phyloP scores from a whole-genome alignment of 2,888 invertebrate species.

The Harpalus rufipes region DNA sequence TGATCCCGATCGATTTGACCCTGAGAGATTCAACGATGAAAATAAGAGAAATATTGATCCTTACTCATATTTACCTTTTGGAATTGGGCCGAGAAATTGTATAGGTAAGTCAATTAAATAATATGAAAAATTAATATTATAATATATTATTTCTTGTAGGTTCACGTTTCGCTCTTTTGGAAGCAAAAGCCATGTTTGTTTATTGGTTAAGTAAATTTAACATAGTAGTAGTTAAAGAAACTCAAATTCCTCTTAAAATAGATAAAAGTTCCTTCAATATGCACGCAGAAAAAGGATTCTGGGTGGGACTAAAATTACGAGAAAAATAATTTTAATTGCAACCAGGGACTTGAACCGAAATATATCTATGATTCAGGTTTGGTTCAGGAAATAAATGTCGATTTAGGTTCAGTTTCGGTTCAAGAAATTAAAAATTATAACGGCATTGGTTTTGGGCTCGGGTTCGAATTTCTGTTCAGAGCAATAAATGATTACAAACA shows the following conservation, averaged over 20 bases:
- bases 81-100: constrained; percentile 77
- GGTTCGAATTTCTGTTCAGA: too few species aligned
- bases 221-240: constrained; percentile 68
- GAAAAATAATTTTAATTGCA: too few species aligned
- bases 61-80: constrained; percentile 77
- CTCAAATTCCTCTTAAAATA: constrained; percentile 67
- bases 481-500: too few species aligned
- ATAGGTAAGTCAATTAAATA: constrained; percentile 73
- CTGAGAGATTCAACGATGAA: constrained; percentile 72
- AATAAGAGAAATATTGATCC: constrained; percentile 77
- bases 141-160: constrained; percentile 11
- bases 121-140: neutral
- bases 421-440: too few species aligned
- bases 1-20: constrained; percentile 77
- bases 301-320: constrained; percentile 63
- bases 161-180: constrained; percentile 68
- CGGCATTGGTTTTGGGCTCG: too few species aligned
- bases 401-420: too few species aligned
- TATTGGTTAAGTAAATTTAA: constrained; percentile 66
- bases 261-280: constrained; percentile 50
- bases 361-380: too few species aligned
- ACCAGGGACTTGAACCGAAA: too few species aligned
- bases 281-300: constrained; percentile 65
- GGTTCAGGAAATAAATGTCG: too few species aligned
- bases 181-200: constrained; percentile 67